Evolutionary conservation across 2,888 invertebrate species (phyloP).

Genomic region (Eupeodes latifasciatus): DNA sequence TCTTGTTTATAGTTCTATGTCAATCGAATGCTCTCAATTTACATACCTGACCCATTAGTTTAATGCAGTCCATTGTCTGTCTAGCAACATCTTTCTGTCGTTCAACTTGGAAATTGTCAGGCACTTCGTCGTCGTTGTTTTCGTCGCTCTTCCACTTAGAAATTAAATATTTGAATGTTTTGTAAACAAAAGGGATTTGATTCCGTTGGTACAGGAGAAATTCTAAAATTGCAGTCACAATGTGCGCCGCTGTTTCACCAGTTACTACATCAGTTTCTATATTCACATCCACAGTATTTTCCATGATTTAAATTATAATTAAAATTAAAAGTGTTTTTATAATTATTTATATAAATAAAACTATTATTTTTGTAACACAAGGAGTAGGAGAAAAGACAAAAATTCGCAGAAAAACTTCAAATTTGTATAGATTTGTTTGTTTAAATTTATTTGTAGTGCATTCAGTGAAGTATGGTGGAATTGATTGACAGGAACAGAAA

Average conservation of each 20-base stretch:
- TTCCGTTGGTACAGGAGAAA: constrained; percentile 82
- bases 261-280: constrained; percentile 81
- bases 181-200: constrained; percentile 83
- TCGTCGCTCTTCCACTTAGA: constrained; percentile 79
- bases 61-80: constrained; percentile 80
- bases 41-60: constrained; percentile 80
- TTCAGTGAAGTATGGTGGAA: constrained; percentile 5
- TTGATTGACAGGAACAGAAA: not conserved
- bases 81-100: constrained; percentile 80
- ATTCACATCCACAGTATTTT: constrained; percentile 79
- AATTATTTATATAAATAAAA: not conserved
- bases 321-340: not conserved
- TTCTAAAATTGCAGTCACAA: constrained; percentile 81
- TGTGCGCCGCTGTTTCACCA: constrained; percentile 78
- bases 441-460: not conserved
- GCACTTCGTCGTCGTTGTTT: constrained; percentile 39
- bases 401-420: not conserved
- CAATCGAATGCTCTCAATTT: too few relatives aligned
- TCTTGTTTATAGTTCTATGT: not conserved
- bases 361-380: too few relatives aligned
- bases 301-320: not conserved
- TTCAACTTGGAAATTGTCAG: constrained; percentile 79
- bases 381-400: too few relatives aligned
- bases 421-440: not conserved
- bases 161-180: constrained; percentile 82